Percentiles rank a stretch among this genome's conserved stretches.
Conservation (phyloP, 1,140 invertebrate genomes). For the Drosophila bocki region DNA sequence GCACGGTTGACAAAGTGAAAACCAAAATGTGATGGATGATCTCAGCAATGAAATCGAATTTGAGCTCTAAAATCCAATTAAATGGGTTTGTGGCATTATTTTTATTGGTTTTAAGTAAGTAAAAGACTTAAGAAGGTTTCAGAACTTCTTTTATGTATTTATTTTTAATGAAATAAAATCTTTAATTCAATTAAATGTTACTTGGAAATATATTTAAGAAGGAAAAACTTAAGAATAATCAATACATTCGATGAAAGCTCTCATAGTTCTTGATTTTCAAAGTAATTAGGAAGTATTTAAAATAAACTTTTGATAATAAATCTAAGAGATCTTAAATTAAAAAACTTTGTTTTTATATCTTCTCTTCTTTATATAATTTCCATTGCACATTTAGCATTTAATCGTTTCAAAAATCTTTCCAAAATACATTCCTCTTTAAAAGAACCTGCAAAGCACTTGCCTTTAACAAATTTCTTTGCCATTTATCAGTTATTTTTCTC, state of each 20-base stretch:
- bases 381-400: neutral
- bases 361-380: no score
- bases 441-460: neutral
- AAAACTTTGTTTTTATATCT: neutral
- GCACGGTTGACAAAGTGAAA: conserved; percentile 60
- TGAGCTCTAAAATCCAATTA: neutral
- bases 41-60: conserved; percentile 21
- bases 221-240: neutral
- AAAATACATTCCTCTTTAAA: neutral
- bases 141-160: no score
- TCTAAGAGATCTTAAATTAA: neutral
- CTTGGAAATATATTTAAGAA: neutral
- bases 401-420: neutral
- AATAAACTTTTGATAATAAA: no score
- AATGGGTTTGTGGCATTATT: neutral
- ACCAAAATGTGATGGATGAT: conserved; percentile 57
- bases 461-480: conserved; percentile 8
- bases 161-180: no score
- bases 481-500: conserved; percentile 30
- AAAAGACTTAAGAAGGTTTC: neutral
- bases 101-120: neutral
- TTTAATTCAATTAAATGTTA: no score
- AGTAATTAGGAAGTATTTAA: neutral
- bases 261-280: neutral
- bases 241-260: neutral